Evolutionary conservation across 2,113 vertebrate species (phyloP).

Genomic region (Vombatus ursinus): DNA sequence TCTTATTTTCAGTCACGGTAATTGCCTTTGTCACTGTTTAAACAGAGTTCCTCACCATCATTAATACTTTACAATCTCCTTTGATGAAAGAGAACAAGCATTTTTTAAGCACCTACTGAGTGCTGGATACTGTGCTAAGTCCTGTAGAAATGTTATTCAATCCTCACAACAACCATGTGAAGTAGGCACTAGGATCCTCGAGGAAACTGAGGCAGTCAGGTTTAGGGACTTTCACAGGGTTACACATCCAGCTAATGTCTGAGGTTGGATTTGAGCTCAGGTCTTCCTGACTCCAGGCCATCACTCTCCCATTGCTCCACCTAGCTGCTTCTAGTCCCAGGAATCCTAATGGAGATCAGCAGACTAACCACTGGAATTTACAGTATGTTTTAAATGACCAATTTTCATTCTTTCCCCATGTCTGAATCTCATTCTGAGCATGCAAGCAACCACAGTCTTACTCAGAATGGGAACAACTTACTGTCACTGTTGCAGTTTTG

Average conservation of each 20-base stretch:
- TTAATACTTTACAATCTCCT: not conserved
- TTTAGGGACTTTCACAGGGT: not conserved
- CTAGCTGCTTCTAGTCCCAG: not conserved
- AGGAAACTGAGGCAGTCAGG: not conserved
- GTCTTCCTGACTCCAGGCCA: too few species aligned
- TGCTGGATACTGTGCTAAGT: not conserved
- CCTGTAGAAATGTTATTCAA: not conserved
- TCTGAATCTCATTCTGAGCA: not conserved
- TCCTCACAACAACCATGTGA: not conserved
- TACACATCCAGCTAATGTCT: not conserved
- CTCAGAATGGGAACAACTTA: conserved; percentile 12
- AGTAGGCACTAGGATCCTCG: not conserved
- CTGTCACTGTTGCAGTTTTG: not conserved
- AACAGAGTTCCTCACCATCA: not conserved
- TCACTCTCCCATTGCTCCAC: too few species aligned
- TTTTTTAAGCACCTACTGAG: not conserved
- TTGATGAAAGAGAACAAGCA: not conserved
- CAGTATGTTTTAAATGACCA: conserved; percentile 1
- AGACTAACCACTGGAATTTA: not conserved
- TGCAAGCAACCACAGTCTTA: not conserved
- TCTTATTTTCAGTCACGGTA: not conserved
- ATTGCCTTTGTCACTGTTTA: not conserved
- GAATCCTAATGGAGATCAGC: not conserved
- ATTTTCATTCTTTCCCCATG: not conserved
- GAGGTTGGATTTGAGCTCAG: not conserved